Base-by-base conservation (phyloP, 2,113 vertebrate species). In the Lophochroa leadbeateri region DNA sequence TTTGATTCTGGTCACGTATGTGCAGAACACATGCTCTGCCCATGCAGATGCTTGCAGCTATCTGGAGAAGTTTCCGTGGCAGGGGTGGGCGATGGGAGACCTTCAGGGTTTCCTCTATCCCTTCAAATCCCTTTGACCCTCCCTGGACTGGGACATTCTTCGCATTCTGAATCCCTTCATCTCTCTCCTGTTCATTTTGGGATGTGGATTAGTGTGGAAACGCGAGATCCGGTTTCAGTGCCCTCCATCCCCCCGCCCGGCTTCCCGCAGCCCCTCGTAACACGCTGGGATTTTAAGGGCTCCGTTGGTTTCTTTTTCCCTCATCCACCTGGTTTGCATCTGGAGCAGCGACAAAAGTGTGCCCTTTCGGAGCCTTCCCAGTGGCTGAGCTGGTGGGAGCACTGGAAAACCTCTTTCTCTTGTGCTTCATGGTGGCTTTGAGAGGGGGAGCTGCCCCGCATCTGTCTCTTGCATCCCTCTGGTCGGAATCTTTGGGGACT, bases 121-220 rank as follows among this genome's bases (percentile, higher is more conserved):
- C 49, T 86, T 55, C 67, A 23, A 24, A 74, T 65, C 83, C 70
- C 35, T 86, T 55, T 61, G 75, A 50, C 85, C 95, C 77, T 93
- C 88, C 90, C 76, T 39, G 95, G 92, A 41, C 79, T 88, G 71
- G 11, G 95, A 79, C 97, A 97, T 97, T 97, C 97, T 94, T 95
- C 5, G 57, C 96, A 97, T 97, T 97, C 97, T 90, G 91, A 46
- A 70, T 86, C 79, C 74, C 79, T 91, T 50, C 13, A 39, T 89
- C 87, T 92, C 96, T 64, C 79, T 70, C 13, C 95, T 65, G 23
- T 81, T 84, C 82, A 47, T 94, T 97, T 88, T 52, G 89, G 97
- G 96, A 64, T 94, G 82, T 46, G 96, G 96, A 96, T 97, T 95
- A 97, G 93, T 52, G 18, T 88, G 96, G 78, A 57, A 80, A 92